Evolutionary conservation across 2,113 vertebrate species (phyloP).

Genomic region (Thinocorus orbignyianus): DNA sequence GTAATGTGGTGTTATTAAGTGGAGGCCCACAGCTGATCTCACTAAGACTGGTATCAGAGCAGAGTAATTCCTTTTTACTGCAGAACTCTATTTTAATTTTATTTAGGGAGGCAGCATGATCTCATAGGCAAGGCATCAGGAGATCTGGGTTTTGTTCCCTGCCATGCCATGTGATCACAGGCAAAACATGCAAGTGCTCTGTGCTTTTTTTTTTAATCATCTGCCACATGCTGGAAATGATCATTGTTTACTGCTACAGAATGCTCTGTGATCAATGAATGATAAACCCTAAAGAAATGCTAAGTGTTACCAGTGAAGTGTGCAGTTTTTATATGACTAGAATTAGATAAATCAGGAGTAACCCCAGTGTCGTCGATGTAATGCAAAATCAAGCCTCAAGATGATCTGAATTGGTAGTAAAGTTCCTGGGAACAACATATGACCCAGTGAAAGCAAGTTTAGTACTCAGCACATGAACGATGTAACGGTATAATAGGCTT

Average conservation of each 20-base stretch:
- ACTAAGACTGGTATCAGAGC: constrained; percentile 23
- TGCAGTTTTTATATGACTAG: background rate
- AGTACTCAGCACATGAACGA: background rate
- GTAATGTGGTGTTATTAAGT: background rate
- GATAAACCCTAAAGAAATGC: constrained; percentile 25
- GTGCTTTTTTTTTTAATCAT: background rate
- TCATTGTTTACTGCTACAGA: constrained; percentile 18
- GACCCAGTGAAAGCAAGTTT: background rate
- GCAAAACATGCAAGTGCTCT: background rate
- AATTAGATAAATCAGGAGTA: background rate
- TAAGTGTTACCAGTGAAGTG: background rate
- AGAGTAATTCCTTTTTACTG: constrained; percentile 14
- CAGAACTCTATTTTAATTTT: constrained; percentile 41
- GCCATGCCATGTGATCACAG: background rate
- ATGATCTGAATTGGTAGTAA: background rate
- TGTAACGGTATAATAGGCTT: background rate
- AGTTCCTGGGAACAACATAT: background rate
- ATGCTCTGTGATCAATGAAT: constrained; percentile 11
- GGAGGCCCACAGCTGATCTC: constrained; percentile 22
- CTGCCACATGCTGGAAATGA: background rate
- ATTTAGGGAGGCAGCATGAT: constrained; percentile 44
- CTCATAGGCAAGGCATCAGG: constrained; percentile 50
- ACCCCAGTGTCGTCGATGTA: background rate
- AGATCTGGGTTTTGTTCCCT: constrained; percentile 26
- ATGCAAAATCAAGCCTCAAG: background rate